These are phyloP conservation scores for Cephalopterus ornatus DNA, from an alignment of 2,113 vertebrate genomes.

Conservation along the genomic window DNA sequence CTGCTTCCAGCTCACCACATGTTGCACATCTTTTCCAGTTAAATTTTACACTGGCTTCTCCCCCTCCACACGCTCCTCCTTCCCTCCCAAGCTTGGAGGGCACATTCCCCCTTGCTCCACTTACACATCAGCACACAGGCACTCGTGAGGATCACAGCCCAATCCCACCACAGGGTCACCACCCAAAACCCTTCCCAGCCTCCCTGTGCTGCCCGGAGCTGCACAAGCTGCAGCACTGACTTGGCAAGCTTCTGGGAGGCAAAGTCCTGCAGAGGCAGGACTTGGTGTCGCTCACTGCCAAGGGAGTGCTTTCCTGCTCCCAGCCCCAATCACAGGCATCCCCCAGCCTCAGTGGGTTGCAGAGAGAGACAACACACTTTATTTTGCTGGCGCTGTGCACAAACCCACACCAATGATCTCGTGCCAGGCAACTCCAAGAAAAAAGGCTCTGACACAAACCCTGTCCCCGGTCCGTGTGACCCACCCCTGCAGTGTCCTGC, in stretches of 20 bases:
- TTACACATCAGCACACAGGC: fast-evolving
- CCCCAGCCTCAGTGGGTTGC: not conserved
- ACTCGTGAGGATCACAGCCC: fast-evolving
- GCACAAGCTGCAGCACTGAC: fast-evolving
- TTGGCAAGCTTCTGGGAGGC: fast-evolving
- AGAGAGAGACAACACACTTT: not conserved
- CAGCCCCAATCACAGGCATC: not conserved
- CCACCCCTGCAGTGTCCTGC: not conserved
- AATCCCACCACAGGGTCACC: too few relatives aligned
- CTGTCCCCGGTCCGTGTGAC: fast-evolving
- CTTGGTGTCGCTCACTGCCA: fast-evolving
- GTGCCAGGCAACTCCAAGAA: not conserved
- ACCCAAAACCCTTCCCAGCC: not conserved
- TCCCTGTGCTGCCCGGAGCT: not conserved
- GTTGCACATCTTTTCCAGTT: too few relatives aligned
- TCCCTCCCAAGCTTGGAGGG: fast-evolving
- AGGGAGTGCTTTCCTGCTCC: not conserved
- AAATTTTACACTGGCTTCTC: fast-evolving
- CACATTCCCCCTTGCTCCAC: fast-evolving
- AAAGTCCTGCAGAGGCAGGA: not conserved
- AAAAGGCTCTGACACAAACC: not conserved
- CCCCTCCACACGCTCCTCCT: fast-evolving
- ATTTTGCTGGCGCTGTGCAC: not conserved
- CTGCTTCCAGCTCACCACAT: not conserved
- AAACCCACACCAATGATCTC: not conserved